A percentile compares a stretch with the other conserved stretches of the same genome.
These are phyloP conservation scores for Alviniconcha marisindica DNA, from an alignment of 1,140 invertebrate genomes.

Conservation along the genomic window DNA sequence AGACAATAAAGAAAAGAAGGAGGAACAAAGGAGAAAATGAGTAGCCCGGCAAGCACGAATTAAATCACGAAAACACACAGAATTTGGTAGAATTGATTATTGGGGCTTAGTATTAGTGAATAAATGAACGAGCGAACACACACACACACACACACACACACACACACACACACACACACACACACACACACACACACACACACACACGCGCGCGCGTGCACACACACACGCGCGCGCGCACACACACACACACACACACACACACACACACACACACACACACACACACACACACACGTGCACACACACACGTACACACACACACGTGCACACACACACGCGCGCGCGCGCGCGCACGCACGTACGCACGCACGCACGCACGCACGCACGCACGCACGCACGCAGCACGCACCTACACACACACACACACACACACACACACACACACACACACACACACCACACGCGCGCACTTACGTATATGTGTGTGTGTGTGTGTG, in stretches of 20 bases:
- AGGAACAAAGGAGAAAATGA: no score
- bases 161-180: background rate
- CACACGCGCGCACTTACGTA: background rate
- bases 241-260: background rate
- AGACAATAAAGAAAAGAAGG: no score
- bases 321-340: slow-evolving; percentile 15
- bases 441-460: slow-evolving; percentile 26
- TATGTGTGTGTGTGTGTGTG: background rate
- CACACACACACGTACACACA: slow-evolving; percentile 17
- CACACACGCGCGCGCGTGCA: no score
- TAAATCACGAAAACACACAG: no score
- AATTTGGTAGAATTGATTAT: no score
- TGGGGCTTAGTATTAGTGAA: no score
- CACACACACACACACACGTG: slow-evolving; percentile 13
- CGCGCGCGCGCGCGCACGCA: background rate
- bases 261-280: slow-evolving; percentile 26
- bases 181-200: background rate
- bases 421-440: slow-evolving; percentile 17
- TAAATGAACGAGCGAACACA: background rate
- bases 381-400: slow-evolving; percentile 12
- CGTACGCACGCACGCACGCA: background rate
- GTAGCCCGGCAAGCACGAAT: no score
- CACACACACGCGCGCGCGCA: background rate
- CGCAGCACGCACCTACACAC: slow-evolving; percentile 6
- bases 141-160: background rate